Conservation (phyloP, 2,113 vertebrate species). For the Vulpes vulpes region DNA sequence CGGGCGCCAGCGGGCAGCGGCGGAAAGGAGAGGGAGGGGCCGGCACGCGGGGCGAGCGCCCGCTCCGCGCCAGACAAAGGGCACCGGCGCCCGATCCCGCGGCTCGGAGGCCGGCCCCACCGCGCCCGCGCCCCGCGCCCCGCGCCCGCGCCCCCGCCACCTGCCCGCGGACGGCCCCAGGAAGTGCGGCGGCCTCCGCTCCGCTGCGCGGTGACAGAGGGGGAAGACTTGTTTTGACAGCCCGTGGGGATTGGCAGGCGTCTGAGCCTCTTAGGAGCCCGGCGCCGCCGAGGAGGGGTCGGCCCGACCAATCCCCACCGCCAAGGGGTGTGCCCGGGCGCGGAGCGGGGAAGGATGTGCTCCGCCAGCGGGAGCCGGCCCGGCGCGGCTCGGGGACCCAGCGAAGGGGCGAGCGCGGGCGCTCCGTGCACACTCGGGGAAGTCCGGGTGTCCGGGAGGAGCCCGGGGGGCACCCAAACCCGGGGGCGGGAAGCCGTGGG, state of each 20-base stretch:
- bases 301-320: constrained; percentile 76
- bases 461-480: neutral
- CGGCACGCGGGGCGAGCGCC: neutral
- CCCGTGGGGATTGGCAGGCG: constrained; percentile 81
- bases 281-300: neutral
- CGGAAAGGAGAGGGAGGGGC: neutral
- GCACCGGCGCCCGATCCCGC: constrained; percentile 2
- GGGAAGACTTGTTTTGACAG: constrained; percentile 86
- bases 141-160: constrained; percentile 52
- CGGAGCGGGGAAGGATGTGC: constrained; percentile 75
- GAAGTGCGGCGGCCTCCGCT: constrained; percentile 72
- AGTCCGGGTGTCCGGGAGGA: constrained; percentile 8
- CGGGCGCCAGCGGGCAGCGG: neutral
- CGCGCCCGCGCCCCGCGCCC: neutral
- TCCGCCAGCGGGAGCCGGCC: neutral
- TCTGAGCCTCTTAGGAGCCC: constrained; percentile 72
- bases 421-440: neutral
- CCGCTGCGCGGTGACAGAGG: constrained; percentile 81
- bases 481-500: neutral
- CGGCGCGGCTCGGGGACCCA: neutral
- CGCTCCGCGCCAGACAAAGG: constrained; percentile 69
- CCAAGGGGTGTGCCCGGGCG: constrained; percentile 79
- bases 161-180: constrained; percentile 62
- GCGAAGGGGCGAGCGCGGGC: neutral
- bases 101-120: constrained; percentile 1